These are phyloP conservation scores for Drosophila bunnanda DNA, from an alignment of 2,888 invertebrate species.

Conservation along the genomic window DNA sequence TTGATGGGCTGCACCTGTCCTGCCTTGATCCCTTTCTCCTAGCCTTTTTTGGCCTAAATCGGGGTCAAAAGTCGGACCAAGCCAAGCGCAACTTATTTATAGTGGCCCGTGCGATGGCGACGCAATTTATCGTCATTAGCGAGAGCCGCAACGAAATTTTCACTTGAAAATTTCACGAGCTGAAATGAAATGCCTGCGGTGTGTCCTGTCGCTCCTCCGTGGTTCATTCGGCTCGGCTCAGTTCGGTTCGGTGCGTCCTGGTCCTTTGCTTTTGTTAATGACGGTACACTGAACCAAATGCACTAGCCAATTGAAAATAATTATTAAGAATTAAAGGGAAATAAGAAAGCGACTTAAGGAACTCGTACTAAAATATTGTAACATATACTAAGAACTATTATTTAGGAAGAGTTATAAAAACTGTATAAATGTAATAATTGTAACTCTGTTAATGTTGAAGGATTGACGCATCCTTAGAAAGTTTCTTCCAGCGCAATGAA, in stretches of 20 bases:
- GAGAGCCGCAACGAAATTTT: conserved; percentile 63
- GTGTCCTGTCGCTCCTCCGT: conserved; percentile 38
- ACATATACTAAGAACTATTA: no score
- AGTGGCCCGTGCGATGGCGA: conserved; percentile 56
- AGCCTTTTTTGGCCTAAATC: conserved; percentile 12
- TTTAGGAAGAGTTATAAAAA: no score
- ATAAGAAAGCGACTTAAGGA: background rate
- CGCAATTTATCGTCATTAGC: conserved; percentile 80
- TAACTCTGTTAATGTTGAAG: no score
- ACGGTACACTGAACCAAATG: conserved; percentile 25
- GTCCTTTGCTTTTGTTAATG: conserved; percentile 50
- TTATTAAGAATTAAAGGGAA: background rate
- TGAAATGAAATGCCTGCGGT: conserved; percentile 76
- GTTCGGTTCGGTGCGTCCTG: conserved; percentile 14
- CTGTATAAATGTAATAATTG: no score
- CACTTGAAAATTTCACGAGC: conserved; percentile 78
- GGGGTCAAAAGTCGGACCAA: conserved; percentile 40
- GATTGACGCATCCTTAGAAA: no score
- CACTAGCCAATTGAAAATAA: background rate
- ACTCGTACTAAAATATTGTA: no score
- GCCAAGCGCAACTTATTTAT: conserved; percentile 76
- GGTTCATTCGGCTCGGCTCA: conserved; percentile 19
- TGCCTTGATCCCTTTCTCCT: conserved; percentile 1
- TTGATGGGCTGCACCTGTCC: conserved; percentile 49
- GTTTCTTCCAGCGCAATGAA: conserved; percentile 7